Evolutionary conservation across 2,888 invertebrate species (phyloP), one percentile per base, ranked within the genome.

Genomic region (Chorisops tibialis): DNA sequence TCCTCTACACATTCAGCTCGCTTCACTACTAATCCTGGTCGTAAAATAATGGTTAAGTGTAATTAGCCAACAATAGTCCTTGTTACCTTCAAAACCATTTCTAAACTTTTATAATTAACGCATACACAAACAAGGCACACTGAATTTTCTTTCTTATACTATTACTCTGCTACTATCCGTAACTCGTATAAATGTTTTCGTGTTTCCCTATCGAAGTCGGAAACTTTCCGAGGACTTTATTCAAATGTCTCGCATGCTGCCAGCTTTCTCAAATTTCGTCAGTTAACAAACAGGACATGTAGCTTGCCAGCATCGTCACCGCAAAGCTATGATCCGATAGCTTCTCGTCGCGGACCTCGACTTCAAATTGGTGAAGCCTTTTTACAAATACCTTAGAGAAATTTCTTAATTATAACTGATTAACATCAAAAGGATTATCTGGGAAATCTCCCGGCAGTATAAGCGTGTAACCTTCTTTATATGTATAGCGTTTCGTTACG

Each of bases 331-430:
- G 38, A 49, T 6, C 12, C 14, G 16, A 30, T 22, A 16, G 14
- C 52, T 14, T 18, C 5, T 14, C 48, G 16, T n/a, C n/a, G 12
- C 30, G 21, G 45, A 39, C 41, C 51, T 51, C 61, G 30, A 45
- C 61, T 61, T 49, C 47, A 64, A 64, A 64, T 64, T 64, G 59
- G 21, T 38, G 47, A 54, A 61, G 51, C 61, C 64, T 64, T 64
- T 64, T 64, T 64, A 62, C 59, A 64, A 61, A 64, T 62, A 64
- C 64, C 64, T 61, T 64, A 56, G 64, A 64, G 64, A 61, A 64
- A 64, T 61, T 64, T 64, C 64, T 64, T 64, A 64, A 64, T 64
- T 64, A 64, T 61, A 61, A 64, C 64, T 64, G 64, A 64, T 64
- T 64, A 64, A 64, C 64, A 64, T 64, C 64, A 64, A 64, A 64